Evolutionary conservation across 2,888 invertebrate genomes (phyloP).

Genomic region (Drosophila ezoana): DNA sequence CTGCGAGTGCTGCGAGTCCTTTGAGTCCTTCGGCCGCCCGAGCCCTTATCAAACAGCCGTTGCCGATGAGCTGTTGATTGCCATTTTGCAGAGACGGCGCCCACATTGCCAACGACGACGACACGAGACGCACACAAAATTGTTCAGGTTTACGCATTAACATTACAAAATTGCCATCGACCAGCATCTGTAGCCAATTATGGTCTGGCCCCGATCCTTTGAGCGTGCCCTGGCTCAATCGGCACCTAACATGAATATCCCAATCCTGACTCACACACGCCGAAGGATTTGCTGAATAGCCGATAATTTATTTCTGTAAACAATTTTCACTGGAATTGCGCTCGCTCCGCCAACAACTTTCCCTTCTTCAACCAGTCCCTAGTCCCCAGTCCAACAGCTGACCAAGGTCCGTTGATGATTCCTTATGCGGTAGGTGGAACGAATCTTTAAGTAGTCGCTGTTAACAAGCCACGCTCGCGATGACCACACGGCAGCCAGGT

Average conservation of each 20-base stretch:
- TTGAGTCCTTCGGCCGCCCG: background rate
- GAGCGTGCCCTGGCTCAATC: constrained; percentile 57
- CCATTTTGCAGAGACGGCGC: constrained; percentile 54
- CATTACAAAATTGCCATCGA: constrained; percentile 65
- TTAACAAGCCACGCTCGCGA: constrained; percentile 60
- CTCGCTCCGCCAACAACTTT: constrained; percentile 41
- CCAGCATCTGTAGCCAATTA: constrained; percentile 78
- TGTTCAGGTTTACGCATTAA: constrained; percentile 68
- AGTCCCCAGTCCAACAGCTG: constrained; percentile 69
- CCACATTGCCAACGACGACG: constrained; percentile 48
- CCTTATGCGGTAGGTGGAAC: constrained; percentile 54
- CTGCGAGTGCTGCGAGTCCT: constrained; percentile 3
- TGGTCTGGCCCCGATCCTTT: constrained; percentile 49
- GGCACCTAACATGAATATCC: constrained; percentile 45
- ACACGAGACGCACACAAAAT: constrained; percentile 22
- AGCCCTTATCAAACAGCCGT: constrained; percentile 71
- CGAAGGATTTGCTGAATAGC: constrained; percentile 61
- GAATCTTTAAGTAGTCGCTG: constrained; percentile 78
- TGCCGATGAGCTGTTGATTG: constrained; percentile 70
- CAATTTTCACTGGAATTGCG: constrained; percentile 72
- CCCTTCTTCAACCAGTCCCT: constrained; percentile 26
- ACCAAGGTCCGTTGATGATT: constrained; percentile 42
- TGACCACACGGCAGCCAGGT: constrained; percentile 27
- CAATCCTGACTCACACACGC: constrained; percentile 27
- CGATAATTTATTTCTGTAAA: constrained; percentile 81